These are phyloP conservation scores for Tricholauxania praeusta DNA, from an alignment of 2,888 invertebrate genomes.

Conservation along the genomic window DNA sequence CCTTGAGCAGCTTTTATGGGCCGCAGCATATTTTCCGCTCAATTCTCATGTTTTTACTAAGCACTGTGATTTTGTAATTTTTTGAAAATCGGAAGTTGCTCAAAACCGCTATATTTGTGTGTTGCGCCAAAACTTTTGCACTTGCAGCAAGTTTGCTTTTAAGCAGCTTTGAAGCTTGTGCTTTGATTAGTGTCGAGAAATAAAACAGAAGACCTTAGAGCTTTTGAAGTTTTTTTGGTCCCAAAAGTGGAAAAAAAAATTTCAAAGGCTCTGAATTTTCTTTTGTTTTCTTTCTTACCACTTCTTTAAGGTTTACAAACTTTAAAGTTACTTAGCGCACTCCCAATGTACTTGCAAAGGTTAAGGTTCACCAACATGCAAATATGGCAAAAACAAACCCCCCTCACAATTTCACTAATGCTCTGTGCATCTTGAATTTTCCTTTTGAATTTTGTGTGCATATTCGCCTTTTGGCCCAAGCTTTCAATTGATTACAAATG, in stretches of 20 bases:
- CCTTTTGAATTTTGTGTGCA: neutral
- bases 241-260: neutral
- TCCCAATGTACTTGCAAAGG: neutral
- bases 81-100: slow-evolving; percentile 6
- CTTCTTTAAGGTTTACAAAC: neutral
- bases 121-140: neutral
- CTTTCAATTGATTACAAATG: neutral
- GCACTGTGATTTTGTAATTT: neutral
- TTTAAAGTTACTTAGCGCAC: neutral
- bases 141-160: neutral
- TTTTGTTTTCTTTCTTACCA: neutral
- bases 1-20: neutral
- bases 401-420: slow-evolving; percentile 18
- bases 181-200: neutral
- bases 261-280: neutral
- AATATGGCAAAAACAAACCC: slow-evolving; percentile 38
- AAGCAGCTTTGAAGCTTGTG: neutral
- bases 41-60: neutral
- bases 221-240: too few relatives aligned
- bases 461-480: neutral
- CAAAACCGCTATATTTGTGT: slow-evolving; percentile 38
- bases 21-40: neutral
- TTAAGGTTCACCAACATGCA: slow-evolving; percentile 13
- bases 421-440: slow-evolving; percentile 25
- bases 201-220: too few relatives aligned